These are phyloP conservation scores for Thinocorus orbignyianus DNA, from an alignment of 2,113 vertebrate genomes.

Conservation along the genomic window DNA sequence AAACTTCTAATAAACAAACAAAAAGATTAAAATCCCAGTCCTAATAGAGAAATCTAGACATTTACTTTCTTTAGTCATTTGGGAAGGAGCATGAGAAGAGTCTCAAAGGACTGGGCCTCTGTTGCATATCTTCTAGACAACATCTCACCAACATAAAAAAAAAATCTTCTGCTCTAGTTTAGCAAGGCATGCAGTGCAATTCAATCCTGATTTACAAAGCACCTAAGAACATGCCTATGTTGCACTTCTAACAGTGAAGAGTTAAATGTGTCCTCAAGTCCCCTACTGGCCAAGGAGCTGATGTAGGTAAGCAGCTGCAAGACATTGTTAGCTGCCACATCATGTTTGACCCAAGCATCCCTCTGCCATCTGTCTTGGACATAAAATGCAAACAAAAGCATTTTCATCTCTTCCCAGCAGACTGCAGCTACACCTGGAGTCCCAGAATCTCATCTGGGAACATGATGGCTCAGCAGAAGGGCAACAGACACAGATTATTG, in stretches of 20 bases:
- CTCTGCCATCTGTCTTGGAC: neutral
- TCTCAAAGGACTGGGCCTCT: neutral
- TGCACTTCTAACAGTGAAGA: neutral
- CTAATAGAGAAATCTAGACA: neutral
- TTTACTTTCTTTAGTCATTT: neutral
- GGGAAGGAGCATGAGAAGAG: neutral
- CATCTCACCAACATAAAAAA: too few relatives aligned
- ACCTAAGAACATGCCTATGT: neutral
- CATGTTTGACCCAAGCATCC: rapidly evolving
- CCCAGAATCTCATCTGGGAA: neutral
- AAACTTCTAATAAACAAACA: neutral
- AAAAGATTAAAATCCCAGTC: neutral
- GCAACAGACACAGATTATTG: neutral
- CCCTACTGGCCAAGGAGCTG: neutral
- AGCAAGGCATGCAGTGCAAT: neutral
- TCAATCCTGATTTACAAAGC: neutral
- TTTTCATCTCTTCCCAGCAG: neutral
- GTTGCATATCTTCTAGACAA: neutral
- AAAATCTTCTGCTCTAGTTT: neutral
- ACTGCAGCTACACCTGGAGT: neutral
- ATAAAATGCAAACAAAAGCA: neutral
- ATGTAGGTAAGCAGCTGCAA: neutral
- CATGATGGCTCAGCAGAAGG: neutral
- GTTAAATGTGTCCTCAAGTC: neutral
- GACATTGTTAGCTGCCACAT: neutral